phyloP scores from a whole-genome alignment of 2,797 vertebrate species.

The Chrysocyon brachyurus region DNA sequence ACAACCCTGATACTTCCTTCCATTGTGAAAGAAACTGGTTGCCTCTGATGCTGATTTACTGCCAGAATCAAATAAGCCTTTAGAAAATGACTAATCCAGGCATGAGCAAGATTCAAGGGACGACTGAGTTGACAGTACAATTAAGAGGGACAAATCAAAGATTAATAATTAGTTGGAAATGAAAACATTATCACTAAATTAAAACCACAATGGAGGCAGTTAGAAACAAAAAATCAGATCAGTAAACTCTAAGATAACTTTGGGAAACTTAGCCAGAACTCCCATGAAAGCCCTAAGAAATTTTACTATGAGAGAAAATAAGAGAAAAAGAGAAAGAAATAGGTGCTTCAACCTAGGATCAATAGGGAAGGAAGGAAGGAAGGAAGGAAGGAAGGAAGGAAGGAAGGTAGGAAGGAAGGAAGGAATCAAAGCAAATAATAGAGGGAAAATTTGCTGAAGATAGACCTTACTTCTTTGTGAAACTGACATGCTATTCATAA shows the following conservation, averaged over 20 bases:
- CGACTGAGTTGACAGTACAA: neutral
- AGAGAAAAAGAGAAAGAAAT: neutral
- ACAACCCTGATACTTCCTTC: neutral
- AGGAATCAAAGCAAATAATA: neutral
- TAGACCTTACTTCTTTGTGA: neutral
- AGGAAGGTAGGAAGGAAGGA: neutral
- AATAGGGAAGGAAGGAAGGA: neutral
- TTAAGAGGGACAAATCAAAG: neutral
- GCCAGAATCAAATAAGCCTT: slow-evolving; percentile 46
- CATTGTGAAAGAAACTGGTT: neutral
- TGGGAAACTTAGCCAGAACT: neutral
- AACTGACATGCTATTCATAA: neutral
- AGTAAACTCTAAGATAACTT: neutral
- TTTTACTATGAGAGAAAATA: neutral
- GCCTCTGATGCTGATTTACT: neutral
- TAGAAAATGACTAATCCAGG: neutral
- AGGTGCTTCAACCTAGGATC: neutral
- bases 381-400: neutral
- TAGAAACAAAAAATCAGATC: slow-evolving; percentile 33
- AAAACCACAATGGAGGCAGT: neutral
- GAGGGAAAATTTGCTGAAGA: neutral
- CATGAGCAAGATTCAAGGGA: neutral
- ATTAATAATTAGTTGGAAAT: slow-evolving; percentile 42
- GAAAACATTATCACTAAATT: neutral
- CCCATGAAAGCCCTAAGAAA: neutral